Evolutionary conservation across 2,113 vertebrate species (phyloP).

Genomic region (Sapayoa aenigma): DNA sequence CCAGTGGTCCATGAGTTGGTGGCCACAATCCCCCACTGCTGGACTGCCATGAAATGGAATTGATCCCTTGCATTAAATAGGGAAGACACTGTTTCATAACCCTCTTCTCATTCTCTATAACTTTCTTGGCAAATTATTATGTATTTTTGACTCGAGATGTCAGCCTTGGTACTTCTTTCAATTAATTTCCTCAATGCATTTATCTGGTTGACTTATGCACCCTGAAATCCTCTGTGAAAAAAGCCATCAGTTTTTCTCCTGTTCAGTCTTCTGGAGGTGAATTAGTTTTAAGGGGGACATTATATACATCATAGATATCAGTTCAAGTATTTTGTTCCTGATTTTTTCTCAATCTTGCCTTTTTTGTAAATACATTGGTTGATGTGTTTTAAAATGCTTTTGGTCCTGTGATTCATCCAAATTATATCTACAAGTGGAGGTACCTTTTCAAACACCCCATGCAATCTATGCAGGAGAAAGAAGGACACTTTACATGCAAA

Average conservation of each 20-base stretch:
- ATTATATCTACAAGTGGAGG: not conserved
- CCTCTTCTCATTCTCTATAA: not conserved
- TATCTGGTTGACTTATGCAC: not conserved
- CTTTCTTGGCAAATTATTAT: not conserved
- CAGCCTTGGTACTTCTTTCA: not conserved
- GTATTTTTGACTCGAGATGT: not conserved
- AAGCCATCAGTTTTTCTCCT: not conserved
- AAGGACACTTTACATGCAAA: not conserved
- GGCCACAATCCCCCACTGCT: not conserved
- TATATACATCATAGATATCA: not conserved
- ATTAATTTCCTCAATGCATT: not conserved
- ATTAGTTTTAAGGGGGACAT: not conserved
- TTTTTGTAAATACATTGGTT: not conserved
- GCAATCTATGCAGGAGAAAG: not conserved
- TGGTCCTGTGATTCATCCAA: not conserved
- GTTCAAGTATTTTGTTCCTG: not conserved
- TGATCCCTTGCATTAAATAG: rapidly evolving
- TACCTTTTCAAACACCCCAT: not conserved
- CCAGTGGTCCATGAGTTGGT: not conserved
- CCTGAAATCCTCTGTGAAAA: not conserved
- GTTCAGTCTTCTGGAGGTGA: not conserved
- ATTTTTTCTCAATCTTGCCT: too few species aligned
- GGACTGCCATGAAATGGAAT: not conserved
- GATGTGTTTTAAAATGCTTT: not conserved
- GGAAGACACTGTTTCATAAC: not conserved